Evolutionary conservation across 2,888 invertebrate species (phyloP).

Genomic region (Drosophila putrida): DNA sequence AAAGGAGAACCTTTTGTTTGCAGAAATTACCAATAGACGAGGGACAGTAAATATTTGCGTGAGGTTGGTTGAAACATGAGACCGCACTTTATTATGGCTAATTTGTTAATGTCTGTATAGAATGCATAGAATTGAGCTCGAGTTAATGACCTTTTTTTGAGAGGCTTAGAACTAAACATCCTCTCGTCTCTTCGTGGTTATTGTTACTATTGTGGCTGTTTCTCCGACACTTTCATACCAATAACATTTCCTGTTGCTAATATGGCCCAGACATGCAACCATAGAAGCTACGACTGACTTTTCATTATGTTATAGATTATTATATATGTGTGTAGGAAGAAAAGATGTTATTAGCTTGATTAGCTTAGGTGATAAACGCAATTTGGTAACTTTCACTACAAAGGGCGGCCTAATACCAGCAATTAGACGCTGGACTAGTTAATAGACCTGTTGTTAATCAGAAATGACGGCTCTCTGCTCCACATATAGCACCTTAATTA

Average conservation of each 20-base stretch:
- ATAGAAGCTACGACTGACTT: constrained; percentile 31
- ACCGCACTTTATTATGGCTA: constrained; percentile 64
- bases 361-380: constrained; percentile 61
- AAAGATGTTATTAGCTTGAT: constrained; percentile 54
- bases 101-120: constrained; percentile 63
- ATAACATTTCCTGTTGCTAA: constrained; percentile 68
- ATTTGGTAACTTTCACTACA: constrained; percentile 68
- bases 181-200: constrained; percentile 6
- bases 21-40: constrained; percentile 40
- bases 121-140: constrained; percentile 45
- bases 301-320: constrained; percentile 31
- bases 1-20: constrained; percentile 60
- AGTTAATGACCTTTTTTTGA: constrained; percentile 53
- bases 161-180: constrained; percentile 37
- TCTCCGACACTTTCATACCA: constrained; percentile 64
- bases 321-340: constrained; percentile 13
- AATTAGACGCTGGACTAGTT: constrained; percentile 58
- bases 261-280: constrained; percentile 64
- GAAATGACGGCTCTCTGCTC: constrained; percentile 20
- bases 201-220: constrained; percentile 6
- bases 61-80: constrained; percentile 59
- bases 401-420: constrained; percentile 45
- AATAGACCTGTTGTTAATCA: constrained; percentile 39
- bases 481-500: constrained; percentile 33
- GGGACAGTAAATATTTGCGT: constrained; percentile 14